Base-by-base conservation (phyloP, 1,140 invertebrate species). In the Oryzaephilus surinamensis region DNA sequence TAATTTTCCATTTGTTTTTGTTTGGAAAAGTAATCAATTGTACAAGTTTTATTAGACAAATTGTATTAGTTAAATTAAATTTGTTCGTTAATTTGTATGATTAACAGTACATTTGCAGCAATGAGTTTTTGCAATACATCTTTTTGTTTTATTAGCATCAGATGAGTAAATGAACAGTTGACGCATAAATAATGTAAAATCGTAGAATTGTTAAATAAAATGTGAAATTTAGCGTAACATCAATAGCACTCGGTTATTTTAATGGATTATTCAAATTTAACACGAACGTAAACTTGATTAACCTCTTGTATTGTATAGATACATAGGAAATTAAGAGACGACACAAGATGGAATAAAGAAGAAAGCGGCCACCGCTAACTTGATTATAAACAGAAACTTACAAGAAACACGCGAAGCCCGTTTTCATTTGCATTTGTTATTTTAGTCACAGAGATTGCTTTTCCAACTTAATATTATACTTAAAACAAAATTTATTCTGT, bases 281-380 rank as follows among this genome's bases (percentile, higher is more conserved):
- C 33, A 36, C 28, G 33, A 36, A 36, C 14, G 33, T 26, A 36
- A 36, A 36, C 33, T 36, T 36, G 33, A 36, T 36, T 36, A 36
- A 36, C 33, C 33, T 36, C 33, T 36, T 36, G 33, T 36, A 36
- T 36, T 36, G 33, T 27, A 36, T 36, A 36, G 33, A 36, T 36
- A 36, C 33, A 36, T 36, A 36, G 23, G 28, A 27, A 36, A 36
- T 36, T 26, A 36, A 36, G 33, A 36, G 33, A 36, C 33, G 28
- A 36, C 33, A 36, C n/a, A n/a, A n/a, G n/a, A n/a, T 27, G 33
- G 28, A 36, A 6, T 26, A 15, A 36, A 36, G 33, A 35, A 35
- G 33, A 36, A 36, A 26, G 33, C 33, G 33, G 33, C 33, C 33
- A 36, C 33, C 33, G 33, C 33, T 36, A 36, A 36, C 33, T 36